Evolutionary conservation across 2,888 invertebrate genomes (phyloP), one percentile per base, ranked within the genome.

Genomic region (Epinotia ramella): DNA sequence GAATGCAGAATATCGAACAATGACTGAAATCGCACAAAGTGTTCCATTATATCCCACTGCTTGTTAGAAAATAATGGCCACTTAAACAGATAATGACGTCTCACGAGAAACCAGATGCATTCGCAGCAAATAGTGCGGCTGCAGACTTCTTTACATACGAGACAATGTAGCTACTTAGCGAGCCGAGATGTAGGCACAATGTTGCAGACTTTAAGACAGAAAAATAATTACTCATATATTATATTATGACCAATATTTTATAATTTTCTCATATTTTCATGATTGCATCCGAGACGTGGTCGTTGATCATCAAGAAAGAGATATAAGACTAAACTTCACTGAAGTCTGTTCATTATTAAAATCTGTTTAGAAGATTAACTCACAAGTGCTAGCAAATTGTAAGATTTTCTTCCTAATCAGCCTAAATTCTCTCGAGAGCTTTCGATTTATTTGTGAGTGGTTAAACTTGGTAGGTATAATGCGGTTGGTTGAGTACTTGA

Each of bases 1-100:
- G 82, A 82, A 78, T 84, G 81, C 82, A 80, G 83, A 86, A 82
- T 81, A 82, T 83, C 82, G 82, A 82, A 86, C 84, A 86, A 84
- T 84, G 83, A 85, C 79, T 72, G 79, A 77, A 78, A 78, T 78
- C 81, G 62, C 46, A 76, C 76, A 63, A 66, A 76, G 66, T 63
- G 60, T 56, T 72, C 67, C 56, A 76, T 76, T 76, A 76, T 72
- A 67, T 66, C 57, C 71, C 71, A 66, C 63, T 53, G 67, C 62
- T 72, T 76, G 72, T 76, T 67, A 63, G 72, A 66, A 76, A 76
- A 72, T 76, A 76, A 76, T 72, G 67, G 72, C 67, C 56, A 76
- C 76, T 76, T 72, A 76, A 67, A 62, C 65, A 75, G 76, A 76
- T 75, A 75, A 75, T 76, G 67, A 71, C 63, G 62, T 46, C 56